Base-by-base conservation (phyloP, 2,888 invertebrate genomes). In the Lasioglossum pauxillum region DNA sequence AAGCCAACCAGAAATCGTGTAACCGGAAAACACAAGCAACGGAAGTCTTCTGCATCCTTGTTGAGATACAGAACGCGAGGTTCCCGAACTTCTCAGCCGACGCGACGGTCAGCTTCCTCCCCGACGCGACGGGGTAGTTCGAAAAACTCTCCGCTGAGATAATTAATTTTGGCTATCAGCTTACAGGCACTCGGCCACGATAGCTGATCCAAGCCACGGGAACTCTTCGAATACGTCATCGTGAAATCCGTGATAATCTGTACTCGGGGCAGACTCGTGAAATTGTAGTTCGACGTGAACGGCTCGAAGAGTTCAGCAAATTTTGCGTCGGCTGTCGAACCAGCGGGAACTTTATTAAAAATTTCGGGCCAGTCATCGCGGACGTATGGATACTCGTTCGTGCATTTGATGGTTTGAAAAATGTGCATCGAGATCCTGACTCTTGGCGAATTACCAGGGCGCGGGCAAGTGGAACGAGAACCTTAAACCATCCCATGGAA, bases 101-200 rank as follows among this genome's bases (percentile, higher is more conserved):
- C 2, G 23, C 23, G 53, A 35, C 38, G 38, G 5, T 27, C 71
- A 60, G 57, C 31, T 49, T 77, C 44, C 19, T 7, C 35, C 2
- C 57, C n/a, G 16, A 16, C 31, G 19, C 16, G n/a, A 14, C 31
- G 23, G 19, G 41, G 41, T 49, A 67, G 64, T 82, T 53, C n/a
- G 10, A 60, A 41, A 27, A 82, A 67, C 46, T 38, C 2, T 16
- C 23, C 31, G 46, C 31, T 4, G 31, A 19, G 73, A 35, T 82
- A 78, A 78, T 78, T 82, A 67, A 78, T 78, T 78, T 49, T 31
- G 27, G 27, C 64, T 67, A 64, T 82, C 44, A 64, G 64, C 64
- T 41, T 35, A 46, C 41, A 41, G 46, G 60, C 71, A 49, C 23
- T 19, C 14, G n/a, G 16, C 23, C 44, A 19, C 23, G 46, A 46